Base-by-base conservation (phyloP, 2,113 vertebrate species). In the Scomber colias region DNA sequence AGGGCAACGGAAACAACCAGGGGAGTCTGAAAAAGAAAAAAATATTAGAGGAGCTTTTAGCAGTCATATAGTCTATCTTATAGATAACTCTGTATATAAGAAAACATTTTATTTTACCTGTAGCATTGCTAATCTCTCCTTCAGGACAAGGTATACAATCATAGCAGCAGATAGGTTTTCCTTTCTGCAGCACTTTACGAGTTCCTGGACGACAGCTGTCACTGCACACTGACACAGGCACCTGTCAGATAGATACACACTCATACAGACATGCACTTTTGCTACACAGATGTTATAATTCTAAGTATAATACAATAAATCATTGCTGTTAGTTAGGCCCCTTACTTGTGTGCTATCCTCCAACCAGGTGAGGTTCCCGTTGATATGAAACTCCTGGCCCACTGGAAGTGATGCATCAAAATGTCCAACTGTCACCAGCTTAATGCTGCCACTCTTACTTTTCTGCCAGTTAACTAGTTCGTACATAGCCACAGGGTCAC, bases 391-490 rank as follows among this genome's bases (percentile, higher is more conserved):
- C 77, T 92, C 83, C 59, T 88, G 78, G 8, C 89, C 89, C 53
- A 59, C 53, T 0, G 86, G 86, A 44, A 88, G 77, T 2, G 92
- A 90, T 5, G 90, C 88, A 73, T 95, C 90, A 30, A 93, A 94
- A 3, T 63, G 35, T 0, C 94, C 94, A 0, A 92, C 93, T 17
- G 85, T 89, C 30, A 93, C 82, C 67, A 93, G 60, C 44, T 92
- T 53, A 61, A 62, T 57, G 16, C 17, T 55, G 3, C 92, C 91
- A 40, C 48, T 67, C 15, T 72, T 9, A 59, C 7, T 74, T 67
- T 50, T 82, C 44, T 94, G 91, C 94, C 94, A 95, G 83, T 94
- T 95, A 17, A 94, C 85, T 55, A 93, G 72, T 46, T 94, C 93
- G 24, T 93, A 95, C 10, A 7, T 73, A 46, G 93, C 91, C 60